Conservation (phyloP, 2,113 vertebrate species). For the Heliornis fulica region DNA sequence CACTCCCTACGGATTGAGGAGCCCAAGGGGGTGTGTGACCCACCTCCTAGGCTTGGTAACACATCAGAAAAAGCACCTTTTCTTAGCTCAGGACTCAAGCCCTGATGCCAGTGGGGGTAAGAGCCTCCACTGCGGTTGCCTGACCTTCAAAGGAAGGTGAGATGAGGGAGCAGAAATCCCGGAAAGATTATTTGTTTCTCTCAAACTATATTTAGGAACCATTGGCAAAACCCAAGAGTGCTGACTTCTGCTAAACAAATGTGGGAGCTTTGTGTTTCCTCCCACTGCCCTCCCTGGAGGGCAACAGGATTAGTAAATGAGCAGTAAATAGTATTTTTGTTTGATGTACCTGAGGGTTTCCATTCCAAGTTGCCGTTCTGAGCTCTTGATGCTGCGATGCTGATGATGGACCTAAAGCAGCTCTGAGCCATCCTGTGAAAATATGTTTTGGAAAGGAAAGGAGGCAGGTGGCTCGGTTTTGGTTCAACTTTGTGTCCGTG, state of each 20-base stretch:
- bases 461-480: neutral
- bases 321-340: constrained; percentile 7
- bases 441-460: neutral
- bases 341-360: constrained; percentile 62
- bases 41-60: neutral
- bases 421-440: neutral
- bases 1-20: neutral
- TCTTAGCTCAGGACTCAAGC: neutral
- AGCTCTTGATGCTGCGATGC: neutral
- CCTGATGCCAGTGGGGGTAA: neutral
- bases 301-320: neutral
- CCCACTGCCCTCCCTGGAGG: neutral
- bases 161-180: neutral
- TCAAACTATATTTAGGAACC: constrained; percentile 28
- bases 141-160: neutral
- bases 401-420: neutral
- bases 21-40: too few relatives aligned
- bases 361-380: neutral
- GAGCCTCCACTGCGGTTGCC: fast-evolving
- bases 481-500: neutral
- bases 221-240: constrained; percentile 25
- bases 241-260: constrained; percentile 53
- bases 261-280: neutral
- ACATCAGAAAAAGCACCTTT: neutral
- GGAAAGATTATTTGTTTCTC: constrained; percentile 48